A percentile compares a stretch with the other conserved stretches of the same genome.
phyloP scores from a whole-genome alignment of 2,888 invertebrate species.

The Fissipunctia ypsillon region DNA sequence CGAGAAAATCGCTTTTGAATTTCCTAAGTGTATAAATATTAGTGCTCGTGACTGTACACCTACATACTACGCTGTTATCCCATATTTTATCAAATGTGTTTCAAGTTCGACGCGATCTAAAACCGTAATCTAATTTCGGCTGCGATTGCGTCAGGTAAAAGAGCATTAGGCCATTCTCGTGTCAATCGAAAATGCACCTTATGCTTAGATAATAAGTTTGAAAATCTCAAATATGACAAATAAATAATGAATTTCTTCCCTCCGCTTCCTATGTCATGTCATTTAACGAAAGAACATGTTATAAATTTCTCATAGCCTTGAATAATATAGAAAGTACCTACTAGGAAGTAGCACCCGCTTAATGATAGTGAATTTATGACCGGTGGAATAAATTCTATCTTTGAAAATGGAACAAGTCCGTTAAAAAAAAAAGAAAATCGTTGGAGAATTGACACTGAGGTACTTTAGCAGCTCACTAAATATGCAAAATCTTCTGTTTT shows the following conservation, averaged over 20 bases:
- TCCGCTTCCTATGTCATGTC: constrained; percentile 31
- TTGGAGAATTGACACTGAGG: not conserved
- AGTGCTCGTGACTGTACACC: no score
- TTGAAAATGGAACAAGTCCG: constrained; percentile 20
- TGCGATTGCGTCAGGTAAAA: constrained; percentile 59
- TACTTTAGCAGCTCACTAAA: not conserved
- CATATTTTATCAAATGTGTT: constrained; percentile 63
- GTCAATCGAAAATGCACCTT: constrained; percentile 15
- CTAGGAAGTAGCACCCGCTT: constrained; percentile 19
- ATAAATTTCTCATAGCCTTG: constrained; percentile 52
- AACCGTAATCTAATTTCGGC: constrained; percentile 55
- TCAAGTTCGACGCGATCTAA: constrained; percentile 62
- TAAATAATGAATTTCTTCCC: constrained; percentile 23
- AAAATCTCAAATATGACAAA: not conserved
- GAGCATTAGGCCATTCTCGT: constrained; percentile 8
- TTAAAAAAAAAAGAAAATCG: not conserved
- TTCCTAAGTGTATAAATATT: no score
- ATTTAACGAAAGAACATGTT: constrained; percentile 11
- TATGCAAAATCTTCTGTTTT: not conserved
- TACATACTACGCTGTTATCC: constrained; percentile 9
- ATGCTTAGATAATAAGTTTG: fast-evolving
- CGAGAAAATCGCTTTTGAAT: no score
- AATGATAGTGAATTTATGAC: constrained; percentile 16
- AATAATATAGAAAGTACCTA: constrained; percentile 21
- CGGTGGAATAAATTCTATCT: constrained; percentile 1